These are phyloP conservation scores for Forbesichthys agassizii DNA, from an alignment of 2,113 vertebrate species.

Conservation along the genomic window DNA sequence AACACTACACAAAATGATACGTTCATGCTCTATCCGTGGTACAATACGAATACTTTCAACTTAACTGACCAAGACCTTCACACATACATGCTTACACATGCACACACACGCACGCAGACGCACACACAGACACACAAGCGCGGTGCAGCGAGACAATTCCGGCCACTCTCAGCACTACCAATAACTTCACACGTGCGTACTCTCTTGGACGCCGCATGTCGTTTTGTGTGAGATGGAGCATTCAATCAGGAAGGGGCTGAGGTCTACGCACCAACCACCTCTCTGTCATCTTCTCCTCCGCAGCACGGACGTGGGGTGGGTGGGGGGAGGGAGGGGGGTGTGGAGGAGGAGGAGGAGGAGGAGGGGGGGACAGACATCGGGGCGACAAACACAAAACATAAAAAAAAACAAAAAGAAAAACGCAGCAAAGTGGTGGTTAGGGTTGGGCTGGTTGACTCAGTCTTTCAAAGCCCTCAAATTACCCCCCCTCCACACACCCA, in stretches of 20 bases:
- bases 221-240: conserved; percentile 14
- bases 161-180: too few species aligned
- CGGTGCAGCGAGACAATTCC: conserved; percentile 5
- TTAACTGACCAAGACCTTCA: conserved; percentile 13
- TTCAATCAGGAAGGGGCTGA: neutral
- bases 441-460: conserved; percentile 70
- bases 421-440: conserved; percentile 70
- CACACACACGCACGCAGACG: too few species aligned
- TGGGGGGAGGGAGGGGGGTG: conserved; percentile 17
- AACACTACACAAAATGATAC: neutral
- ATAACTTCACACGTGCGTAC: too few species aligned
- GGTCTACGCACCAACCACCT: conserved; percentile 59
- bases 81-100: neutral
- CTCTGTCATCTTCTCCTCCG: conserved; percentile 61
- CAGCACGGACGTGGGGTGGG: conserved; percentile 43
- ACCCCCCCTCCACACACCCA: conserved; percentile 26
- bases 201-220: conserved; percentile 31
- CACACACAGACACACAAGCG: too few species aligned
- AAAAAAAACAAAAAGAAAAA: conserved; percentile 64
- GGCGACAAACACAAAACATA: conserved; percentile 42
- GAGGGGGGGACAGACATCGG: conserved; percentile 34
- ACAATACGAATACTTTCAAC: conserved; percentile 2
- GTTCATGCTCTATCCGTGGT: neutral
- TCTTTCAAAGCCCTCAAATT: conserved; percentile 67
- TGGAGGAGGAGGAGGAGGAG: conserved; percentile 14